phyloP scores from a whole-genome alignment of 2,113 vertebrate species.

The Bungarus multicinctus region DNA sequence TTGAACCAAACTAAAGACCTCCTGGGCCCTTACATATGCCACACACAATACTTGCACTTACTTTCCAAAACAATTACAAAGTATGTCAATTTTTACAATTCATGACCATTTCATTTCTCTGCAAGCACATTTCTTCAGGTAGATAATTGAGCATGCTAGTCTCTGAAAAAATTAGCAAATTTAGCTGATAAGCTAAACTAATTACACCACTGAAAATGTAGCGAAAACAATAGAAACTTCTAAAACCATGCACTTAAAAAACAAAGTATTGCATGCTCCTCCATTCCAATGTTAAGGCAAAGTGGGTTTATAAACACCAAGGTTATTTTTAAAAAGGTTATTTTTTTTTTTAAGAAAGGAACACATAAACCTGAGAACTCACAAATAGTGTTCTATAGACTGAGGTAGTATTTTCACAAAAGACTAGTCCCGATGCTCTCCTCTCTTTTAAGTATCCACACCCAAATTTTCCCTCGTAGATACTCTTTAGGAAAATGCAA shows the following conservation, averaged over 20 bases:
- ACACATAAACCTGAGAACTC: slow-evolving; percentile 79
- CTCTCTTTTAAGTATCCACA: slow-evolving; percentile 92
- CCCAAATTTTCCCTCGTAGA: slow-evolving; percentile 95
- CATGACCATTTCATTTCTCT: slow-evolving; percentile 35
- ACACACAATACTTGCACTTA: slow-evolving; percentile 29
- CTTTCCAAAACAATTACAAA: slow-evolving; percentile 40
- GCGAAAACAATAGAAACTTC: slow-evolving; percentile 58
- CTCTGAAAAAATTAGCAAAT: slow-evolving; percentile 6
- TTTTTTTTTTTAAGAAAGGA: slow-evolving; percentile 42
- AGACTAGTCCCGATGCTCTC: slow-evolving; percentile 89
- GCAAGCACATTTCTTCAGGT: slow-evolving; percentile 16
- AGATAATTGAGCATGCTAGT: not conserved
- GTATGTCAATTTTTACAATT: slow-evolving; percentile 9
- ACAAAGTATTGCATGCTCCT: slow-evolving; percentile 69
- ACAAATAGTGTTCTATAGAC: slow-evolving; percentile 94
- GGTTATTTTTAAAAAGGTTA: slow-evolving; percentile 41
- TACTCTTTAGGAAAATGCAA: slow-evolving; percentile 82
- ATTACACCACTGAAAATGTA: slow-evolving; percentile 57
- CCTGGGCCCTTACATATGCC: slow-evolving; percentile 38
- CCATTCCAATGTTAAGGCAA: slow-evolving; percentile 58
- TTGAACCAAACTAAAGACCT: slow-evolving; percentile 42
- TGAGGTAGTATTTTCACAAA: slow-evolving; percentile 95
- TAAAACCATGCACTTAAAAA: slow-evolving; percentile 69
- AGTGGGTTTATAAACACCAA: slow-evolving; percentile 64
- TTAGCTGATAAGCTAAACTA: slow-evolving; percentile 53